Evolutionary conservation across 2,113 vertebrate species (phyloP).

Genomic region (Equus quagga): DNA sequence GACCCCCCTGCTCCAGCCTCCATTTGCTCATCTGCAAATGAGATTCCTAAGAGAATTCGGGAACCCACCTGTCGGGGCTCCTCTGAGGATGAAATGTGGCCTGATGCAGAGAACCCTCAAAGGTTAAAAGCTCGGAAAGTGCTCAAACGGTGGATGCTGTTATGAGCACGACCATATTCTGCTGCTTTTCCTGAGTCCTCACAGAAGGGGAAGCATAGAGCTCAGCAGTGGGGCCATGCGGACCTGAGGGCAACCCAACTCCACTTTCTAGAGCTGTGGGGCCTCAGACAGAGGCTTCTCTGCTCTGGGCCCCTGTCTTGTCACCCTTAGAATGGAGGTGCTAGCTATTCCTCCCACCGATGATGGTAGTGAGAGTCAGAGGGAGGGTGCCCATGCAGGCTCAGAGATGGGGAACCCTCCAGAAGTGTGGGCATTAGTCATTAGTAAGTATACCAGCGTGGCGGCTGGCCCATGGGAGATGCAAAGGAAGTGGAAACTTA

Average conservation of each 20-base stretch:
- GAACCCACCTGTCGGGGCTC: background rate
- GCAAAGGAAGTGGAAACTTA: background rate
- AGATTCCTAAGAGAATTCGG: background rate
- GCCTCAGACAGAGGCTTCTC: background rate
- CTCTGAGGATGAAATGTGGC: background rate
- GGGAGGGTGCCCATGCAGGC: background rate
- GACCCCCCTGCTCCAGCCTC: background rate
- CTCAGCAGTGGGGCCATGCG: background rate
- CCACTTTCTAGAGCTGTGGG: background rate
- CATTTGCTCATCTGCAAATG: background rate
- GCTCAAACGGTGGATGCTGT: background rate
- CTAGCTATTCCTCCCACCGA: background rate
- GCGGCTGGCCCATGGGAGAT: background rate
- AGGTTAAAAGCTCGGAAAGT: background rate
- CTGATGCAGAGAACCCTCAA: background rate
- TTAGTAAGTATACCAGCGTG: background rate
- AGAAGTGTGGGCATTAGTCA: background rate
- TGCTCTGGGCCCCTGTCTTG: background rate
- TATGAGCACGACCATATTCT: too few relatives aligned
- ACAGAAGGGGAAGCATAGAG: background rate
- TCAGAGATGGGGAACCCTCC: background rate
- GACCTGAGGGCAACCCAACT: background rate
- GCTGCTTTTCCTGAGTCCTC: background rate
- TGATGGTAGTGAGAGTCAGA: background rate
- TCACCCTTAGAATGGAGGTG: background rate